Conservation (phyloP, 2,113 vertebrate species). For the Glareola pratincola region DNA sequence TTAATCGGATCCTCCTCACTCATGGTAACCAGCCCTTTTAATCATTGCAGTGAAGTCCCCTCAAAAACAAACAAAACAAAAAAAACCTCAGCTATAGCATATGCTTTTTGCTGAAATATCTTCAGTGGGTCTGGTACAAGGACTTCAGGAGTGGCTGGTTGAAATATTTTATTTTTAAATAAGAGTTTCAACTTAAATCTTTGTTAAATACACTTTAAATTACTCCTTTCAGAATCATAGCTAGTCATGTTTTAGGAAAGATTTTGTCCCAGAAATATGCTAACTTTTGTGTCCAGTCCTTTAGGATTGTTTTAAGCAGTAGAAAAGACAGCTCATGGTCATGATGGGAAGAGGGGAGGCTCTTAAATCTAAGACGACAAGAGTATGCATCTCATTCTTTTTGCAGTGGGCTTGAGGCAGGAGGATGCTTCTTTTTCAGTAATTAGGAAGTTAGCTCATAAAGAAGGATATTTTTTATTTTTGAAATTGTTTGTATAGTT, state of each 20-base stretch:
- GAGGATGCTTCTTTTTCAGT: neutral
- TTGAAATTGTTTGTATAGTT: neutral
- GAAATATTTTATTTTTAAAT: neutral
- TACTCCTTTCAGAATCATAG: neutral
- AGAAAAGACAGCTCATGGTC: neutral
- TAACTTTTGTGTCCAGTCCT: neutral
- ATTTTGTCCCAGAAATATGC: neutral
- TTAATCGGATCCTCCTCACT: neutral
- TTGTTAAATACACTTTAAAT: neutral
- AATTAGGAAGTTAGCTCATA: neutral
- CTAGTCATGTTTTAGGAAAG: neutral
- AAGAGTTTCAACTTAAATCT: neutral
- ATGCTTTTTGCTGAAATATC: neutral
- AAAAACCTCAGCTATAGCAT: rapidly evolving
- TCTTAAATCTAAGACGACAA: neutral
- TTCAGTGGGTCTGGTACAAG: neutral
- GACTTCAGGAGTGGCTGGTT: neutral
- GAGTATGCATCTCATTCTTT: neutral
- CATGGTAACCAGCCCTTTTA: neutral
- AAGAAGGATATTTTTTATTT: neutral
- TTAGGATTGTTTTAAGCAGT: neutral
- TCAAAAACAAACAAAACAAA: neutral
- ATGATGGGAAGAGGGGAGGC: neutral
- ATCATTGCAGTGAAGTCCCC: neutral
- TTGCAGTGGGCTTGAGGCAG: neutral